Base-by-base conservation (phyloP, 2,888 invertebrate genomes). In the Mythimna loreyi region DNA sequence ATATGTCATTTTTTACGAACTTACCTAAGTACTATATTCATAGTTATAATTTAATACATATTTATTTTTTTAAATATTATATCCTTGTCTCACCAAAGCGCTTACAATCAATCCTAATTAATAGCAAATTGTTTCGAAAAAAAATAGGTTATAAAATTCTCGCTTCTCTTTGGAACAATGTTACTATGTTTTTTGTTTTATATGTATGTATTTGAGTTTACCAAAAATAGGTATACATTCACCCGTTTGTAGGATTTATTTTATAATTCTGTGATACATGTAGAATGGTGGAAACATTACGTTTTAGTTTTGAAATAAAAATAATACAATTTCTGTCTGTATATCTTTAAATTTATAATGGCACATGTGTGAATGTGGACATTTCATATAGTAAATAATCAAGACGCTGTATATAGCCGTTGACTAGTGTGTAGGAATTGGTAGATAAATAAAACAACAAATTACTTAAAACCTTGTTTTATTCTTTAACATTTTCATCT, bases 361-460 rank as follows among this genome's bases (percentile, higher is more conserved):
- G 68, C 76, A 33, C 13, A n/a, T 36, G 36, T 36, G 36, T 36
- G 36, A 13, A 36, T 13, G 13, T 36, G 36, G 67, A 79, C 75
- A 78, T 74, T 79, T 80, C 76, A 72, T 80, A 75, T 78, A 80
- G 77, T 86, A 83, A 86, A 40, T 77, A 82, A 81, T 82, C 67
- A 81, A 70, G 82, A 86, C 80, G 92, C 92, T 95, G 95, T 95
- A 95, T 70, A 96, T 95, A 95, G 91, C 92, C 89, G 94, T 95
- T 95, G 90, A 94, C 89, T 95, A 95, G 95, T 96, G 88, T 90
- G 94, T 95, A 95, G 95, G 91, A 90, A 87, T 88, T 90, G 89
- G 89, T 89, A 92, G 92, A 86, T 90, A 89, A 91, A 89, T 89
- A 91, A 83, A 88, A 84, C 43, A 87, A 88, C 83, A 74, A 75